phyloP scores from a whole-genome alignment of 2,113 vertebrate genomes.

The Eretmochelys imbricata region DNA sequence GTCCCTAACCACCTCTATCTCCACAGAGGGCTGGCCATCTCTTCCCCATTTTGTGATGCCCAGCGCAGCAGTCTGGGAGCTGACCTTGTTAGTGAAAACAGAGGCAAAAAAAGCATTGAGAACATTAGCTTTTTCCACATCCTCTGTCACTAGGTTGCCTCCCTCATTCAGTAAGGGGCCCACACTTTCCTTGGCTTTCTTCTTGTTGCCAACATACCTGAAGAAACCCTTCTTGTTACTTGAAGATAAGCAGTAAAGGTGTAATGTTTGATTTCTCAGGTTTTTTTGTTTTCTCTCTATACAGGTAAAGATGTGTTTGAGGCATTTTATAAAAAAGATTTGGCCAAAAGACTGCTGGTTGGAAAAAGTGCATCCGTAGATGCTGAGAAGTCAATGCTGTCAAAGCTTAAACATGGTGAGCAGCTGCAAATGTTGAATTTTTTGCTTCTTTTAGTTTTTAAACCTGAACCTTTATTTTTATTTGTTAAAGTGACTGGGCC shows the following conservation, averaged over 20 bases:
- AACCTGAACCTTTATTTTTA: not conserved
- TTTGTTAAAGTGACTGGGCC: not conserved
- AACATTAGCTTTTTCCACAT: too few species aligned
- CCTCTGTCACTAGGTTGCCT: too few species aligned
- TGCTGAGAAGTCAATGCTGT: constrained; percentile 88
- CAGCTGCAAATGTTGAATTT: not conserved
- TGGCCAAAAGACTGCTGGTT: constrained; percentile 86
- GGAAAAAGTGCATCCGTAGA: constrained; percentile 88
- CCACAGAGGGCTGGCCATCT: too few species aligned
- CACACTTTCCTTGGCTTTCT: too few species aligned
- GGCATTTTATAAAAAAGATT: constrained; percentile 88
- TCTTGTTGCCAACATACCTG: too few species aligned
- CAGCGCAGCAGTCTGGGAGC: too few species aligned
- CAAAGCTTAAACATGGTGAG: constrained; percentile 87
- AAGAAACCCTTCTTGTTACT: too few species aligned
- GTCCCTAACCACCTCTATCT: too few species aligned
- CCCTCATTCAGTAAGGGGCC: too few species aligned
- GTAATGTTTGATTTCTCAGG: not conserved
- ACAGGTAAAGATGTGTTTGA: constrained; percentile 88
- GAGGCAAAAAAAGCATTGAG: too few species aligned
- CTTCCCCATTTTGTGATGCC: too few species aligned
- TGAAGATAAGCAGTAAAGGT: not conserved
- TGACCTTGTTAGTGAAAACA: too few species aligned
- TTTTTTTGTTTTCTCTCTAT: constrained; percentile 10
- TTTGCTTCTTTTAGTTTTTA: not conserved